Base-by-base conservation (phyloP, 1,140 invertebrate species). In the Drosophila eugracilis region DNA sequence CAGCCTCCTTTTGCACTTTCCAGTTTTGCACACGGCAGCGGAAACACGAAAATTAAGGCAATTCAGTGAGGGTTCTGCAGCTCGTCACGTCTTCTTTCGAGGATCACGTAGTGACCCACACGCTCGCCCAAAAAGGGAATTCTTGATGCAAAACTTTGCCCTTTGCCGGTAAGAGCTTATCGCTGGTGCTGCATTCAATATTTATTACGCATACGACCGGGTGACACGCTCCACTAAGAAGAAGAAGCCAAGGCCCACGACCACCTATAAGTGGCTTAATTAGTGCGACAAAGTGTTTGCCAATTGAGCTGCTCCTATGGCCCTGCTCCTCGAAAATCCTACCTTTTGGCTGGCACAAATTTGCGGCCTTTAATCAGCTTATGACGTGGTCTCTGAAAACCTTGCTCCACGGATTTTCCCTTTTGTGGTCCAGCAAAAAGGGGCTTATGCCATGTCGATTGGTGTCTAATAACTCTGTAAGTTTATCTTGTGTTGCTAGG, bases 261-360 rank as follows among this genome's bases (percentile, higher is more conserved):
- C 45, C 50, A 58, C 73, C 59, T 50, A 63, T 80, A 81, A 77
- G 62, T 70, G 59, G 73, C 69, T 78, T 86, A 86, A 85, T 85
- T 85, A 81, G 81, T 57, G 73, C 50, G 47, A 77, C 81, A 81
- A 84, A 85, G 67, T 80, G 81, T 76, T 73, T 58, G 58, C 67
- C 81, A 85, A 85, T 85, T 58, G 45, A 62, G 66, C 41, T 37
- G 19, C 26, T 36, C 32, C 41, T 26, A 4, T 4, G 17, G n/a
- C n/a, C n/a, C n/a, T 41, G 14, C 28, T 34, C 24, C 15, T 7
- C 19, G 3, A 28, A n/a, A 19, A 10, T 14, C 5, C 53, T 19
- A n/a, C 24, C 24, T 28, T 47, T n/a, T 47, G 12, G 3, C 1
- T 10, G 14, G 22, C 19, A 19, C 52, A 70, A 75, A 55, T 42